These are phyloP conservation scores for Orchesella cincta DNA, from an alignment of 1,140 invertebrate species.

Conservation along the genomic window DNA sequence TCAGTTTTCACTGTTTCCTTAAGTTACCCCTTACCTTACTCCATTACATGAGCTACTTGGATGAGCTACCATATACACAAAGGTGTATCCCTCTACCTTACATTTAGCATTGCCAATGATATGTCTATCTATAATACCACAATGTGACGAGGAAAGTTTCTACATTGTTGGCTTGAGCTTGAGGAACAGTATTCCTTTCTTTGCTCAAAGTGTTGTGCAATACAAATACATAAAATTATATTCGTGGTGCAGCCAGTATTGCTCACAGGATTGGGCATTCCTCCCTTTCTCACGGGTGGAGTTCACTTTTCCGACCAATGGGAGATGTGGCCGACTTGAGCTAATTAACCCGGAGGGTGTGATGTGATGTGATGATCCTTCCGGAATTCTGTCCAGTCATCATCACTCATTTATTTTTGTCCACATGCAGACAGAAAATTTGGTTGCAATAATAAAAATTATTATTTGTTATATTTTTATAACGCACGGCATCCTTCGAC, in stretches of 20 bases:
- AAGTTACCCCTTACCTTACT: too few species aligned
- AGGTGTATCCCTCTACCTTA: too few species aligned
- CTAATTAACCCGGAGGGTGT: conserved; percentile 44
- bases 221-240: too few species aligned
- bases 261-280: conserved; percentile 19
- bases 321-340: conserved; percentile 8
- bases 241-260: conserved; percentile 12
- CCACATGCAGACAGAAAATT: neutral
- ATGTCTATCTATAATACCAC: too few species aligned
- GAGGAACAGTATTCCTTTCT: too few species aligned
- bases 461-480: neutral
- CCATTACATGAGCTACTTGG: too few species aligned
- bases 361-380: conserved; percentile 28
- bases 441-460: neutral
- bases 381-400: conserved; percentile 38
- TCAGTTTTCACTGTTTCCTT: too few species aligned
- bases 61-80: too few species aligned
- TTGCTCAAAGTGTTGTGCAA: too few species aligned
- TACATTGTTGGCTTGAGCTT: too few species aligned
- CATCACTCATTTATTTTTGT: neutral
- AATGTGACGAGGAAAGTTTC: too few species aligned
- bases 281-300: conserved; percentile 15
- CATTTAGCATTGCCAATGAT: too few species aligned
- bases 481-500: neutral
- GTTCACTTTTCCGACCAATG: conserved; percentile 16